Evolutionary conservation across 2,113 vertebrate genomes (phyloP).

Genomic region (Mesoclemmys tuberculata): DNA sequence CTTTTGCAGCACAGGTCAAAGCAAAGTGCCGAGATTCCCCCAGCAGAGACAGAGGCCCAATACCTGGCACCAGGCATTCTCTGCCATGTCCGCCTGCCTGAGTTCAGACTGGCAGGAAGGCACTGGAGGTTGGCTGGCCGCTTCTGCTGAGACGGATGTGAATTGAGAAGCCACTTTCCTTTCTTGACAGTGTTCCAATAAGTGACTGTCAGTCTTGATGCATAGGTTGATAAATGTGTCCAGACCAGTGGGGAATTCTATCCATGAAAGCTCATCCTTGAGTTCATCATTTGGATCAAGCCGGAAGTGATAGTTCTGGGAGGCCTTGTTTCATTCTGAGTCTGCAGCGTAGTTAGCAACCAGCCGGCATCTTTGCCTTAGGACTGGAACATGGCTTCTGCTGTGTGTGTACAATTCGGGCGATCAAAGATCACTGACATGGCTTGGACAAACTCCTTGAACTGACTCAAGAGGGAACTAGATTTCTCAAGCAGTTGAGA

Average conservation of each 20-base stretch:
- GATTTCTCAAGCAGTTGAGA: neutral
- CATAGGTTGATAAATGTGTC: neutral
- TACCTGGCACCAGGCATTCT: neutral
- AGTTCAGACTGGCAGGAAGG: neutral
- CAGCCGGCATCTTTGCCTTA: neutral
- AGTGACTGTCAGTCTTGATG: neutral
- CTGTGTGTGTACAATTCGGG: neutral
- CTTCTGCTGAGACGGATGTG: neutral
- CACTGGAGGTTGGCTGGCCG: neutral
- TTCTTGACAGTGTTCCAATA: neutral
- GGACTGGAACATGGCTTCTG: neutral
- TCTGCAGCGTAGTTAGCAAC: neutral
- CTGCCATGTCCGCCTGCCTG: neutral
- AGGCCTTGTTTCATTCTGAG: neutral
- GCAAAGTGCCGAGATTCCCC: neutral
- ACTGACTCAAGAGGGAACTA: neutral
- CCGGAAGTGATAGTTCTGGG: neutral
- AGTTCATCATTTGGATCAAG: neutral
- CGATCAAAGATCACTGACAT: neutral
- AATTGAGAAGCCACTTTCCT: neutral
- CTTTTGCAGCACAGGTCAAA: neutral
- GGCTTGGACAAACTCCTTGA: neutral
- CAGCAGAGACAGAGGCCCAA: neutral
- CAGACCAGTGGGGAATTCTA: neutral
- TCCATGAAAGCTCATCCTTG: neutral